phyloP scores from a whole-genome alignment of 2,888 invertebrate genomes.

The Brachyptera putata region DNA sequence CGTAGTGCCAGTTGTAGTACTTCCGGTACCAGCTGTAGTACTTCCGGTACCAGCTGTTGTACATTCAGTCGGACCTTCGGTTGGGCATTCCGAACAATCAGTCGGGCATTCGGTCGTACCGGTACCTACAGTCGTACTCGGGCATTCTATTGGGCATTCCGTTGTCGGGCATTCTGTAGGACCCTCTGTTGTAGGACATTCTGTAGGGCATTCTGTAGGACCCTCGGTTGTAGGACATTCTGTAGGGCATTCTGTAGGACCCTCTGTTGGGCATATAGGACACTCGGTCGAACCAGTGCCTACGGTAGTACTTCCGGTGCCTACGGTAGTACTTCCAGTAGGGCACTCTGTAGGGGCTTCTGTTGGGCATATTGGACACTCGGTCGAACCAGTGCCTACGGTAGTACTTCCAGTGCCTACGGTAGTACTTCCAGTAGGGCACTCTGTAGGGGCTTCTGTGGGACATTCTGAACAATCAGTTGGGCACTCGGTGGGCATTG shows the following conservation, averaged over 20 bases:
- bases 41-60: background rate
- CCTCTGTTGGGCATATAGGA: background rate
- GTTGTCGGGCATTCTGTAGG: background rate
- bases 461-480: background rate
- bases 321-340: slow-evolving; percentile 4
- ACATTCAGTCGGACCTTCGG: background rate
- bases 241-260: slow-evolving; percentile 22
- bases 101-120: background rate
- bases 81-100: background rate
- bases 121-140: background rate
- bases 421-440: slow-evolving; percentile 17
- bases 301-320: background rate
- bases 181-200: background rate
- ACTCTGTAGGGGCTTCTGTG: slow-evolving; percentile 20
- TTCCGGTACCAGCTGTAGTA: background rate
- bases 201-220: background rate
- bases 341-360: slow-evolving; percentile 20
- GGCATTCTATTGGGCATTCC: slow-evolving; percentile 4
- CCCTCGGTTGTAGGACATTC: slow-evolving; percentile 23
- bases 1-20: background rate
- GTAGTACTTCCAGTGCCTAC: background rate
- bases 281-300: background rate
- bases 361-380: slow-evolving; percentile 1
- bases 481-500: background rate
- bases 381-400: background rate